Base-by-base conservation (phyloP, 2,888 invertebrate genomes). In the Epinotia ramella region DNA sequence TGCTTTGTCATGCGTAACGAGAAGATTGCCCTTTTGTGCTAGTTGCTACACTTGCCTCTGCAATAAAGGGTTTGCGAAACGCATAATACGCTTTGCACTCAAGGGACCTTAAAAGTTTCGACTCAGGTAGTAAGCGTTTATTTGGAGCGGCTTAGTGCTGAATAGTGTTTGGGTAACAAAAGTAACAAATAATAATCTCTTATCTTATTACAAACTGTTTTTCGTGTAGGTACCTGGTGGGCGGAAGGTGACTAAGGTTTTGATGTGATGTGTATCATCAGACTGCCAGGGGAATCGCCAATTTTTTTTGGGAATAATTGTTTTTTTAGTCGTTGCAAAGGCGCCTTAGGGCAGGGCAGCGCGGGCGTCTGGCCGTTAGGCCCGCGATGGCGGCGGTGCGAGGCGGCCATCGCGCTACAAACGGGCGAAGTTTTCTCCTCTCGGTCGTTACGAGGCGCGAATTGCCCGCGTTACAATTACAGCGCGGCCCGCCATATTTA, bases 401-500 rank as follows among this genome's bases (percentile, higher is more conserved):
- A 71, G 81, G 79, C 83, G 88, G 86, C 87, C 87, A 87, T 89
- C 87, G 83, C 84, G 84, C 87, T 86, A 84, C 83, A 91, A 94
- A 93, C 92, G 90, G 92, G 86, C 89, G 85, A 94, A 94, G 91
- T 94, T 94, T 92, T 89, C 92, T 91, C 88, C 89, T 86, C 89
- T 82, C 87, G 88, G 91, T 92, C 94, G 93, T 94, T 93, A 93
- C 91, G 92, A 93, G 93, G 94, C 94, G 94, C 89, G 94, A 94
- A 94, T 91, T 90, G 89, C 91, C 89, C 84, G 91, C 93, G 93
- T 93, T 92, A 94, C 94, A 94, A 94, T 94, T 94, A 94, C 94
- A 90, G 85, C 89, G 91, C 90, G 89, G 91, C 91, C 90, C 89
- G 90, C 92, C 91, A 94, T 94, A 94, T 94, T 94, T 94, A 94